phyloP scores from a whole-genome alignment of 2,797 vertebrate genomes.

The Psittacula derbiana region DNA sequence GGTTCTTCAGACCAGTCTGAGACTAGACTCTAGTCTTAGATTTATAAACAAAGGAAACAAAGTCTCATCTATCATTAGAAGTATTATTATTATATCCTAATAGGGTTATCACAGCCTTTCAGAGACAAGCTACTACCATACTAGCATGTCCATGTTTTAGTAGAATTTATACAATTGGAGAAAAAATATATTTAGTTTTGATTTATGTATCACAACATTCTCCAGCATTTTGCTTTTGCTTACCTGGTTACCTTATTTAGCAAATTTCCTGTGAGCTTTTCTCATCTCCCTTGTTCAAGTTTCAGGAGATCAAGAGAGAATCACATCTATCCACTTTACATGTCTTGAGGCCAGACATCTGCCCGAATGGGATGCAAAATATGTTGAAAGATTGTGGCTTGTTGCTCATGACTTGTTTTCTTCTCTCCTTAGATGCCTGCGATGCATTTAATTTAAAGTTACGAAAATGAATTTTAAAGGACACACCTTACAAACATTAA shows the following conservation, averaged over 20 bases:
- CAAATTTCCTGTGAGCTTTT: not conserved
- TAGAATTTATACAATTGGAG: not conserved
- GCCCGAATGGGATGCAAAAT: not conserved
- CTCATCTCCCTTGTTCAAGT: not conserved
- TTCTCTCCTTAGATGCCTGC: not conserved
- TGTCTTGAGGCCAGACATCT: constrained; percentile 41
- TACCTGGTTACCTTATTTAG: not conserved
- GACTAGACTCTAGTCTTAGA: not conserved
- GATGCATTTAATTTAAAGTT: not conserved
- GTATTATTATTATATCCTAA: not conserved
- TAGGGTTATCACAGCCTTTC: not conserved
- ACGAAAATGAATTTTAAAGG: not conserved
- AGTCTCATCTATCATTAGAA: not conserved
- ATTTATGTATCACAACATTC: not conserved
- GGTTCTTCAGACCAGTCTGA: not conserved
- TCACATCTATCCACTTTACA: constrained; percentile 5
- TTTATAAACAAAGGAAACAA: not conserved
- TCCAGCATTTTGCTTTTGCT: not conserved
- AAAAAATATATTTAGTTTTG: not conserved
- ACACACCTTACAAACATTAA: not conserved
- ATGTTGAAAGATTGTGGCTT: not conserved
- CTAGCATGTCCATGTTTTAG: not conserved
- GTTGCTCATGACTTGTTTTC: not conserved
- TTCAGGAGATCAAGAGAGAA: not conserved
- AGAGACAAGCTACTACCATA: not conserved